These are phyloP conservation scores for Drosophila cognata DNA, from an alignment of 2,888 invertebrate genomes.

Conservation along the genomic window DNA sequence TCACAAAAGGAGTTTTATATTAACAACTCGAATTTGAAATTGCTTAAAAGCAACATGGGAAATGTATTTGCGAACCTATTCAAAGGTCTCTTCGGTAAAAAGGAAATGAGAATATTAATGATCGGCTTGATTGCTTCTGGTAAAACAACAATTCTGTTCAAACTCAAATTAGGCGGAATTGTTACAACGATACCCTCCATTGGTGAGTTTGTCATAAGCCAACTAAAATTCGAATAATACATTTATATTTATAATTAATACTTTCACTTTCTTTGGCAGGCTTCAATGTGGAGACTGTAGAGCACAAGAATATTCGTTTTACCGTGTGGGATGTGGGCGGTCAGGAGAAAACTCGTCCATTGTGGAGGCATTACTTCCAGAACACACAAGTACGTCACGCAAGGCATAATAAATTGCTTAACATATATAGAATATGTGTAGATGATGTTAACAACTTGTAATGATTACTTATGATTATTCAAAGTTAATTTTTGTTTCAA, in stretches of 20 bases:
- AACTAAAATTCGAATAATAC: not conserved
- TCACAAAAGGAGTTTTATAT: conserved; percentile 54
- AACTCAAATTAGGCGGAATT: conserved; percentile 99
- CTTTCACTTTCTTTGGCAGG: conserved; percentile 86
- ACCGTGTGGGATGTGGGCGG: conserved; percentile 98
- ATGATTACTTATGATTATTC: conserved; percentile 76
- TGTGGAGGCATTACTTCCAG: conserved; percentile 99
- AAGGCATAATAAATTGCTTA: not conserved
- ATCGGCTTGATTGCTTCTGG: conserved; percentile 99
- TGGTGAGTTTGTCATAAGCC: conserved; percentile 86
- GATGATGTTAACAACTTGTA: conserved; percentile 78
- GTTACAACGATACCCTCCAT: conserved; percentile 99
- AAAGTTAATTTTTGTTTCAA: conserved; percentile 82
- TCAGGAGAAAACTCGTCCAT: conserved; percentile 98
- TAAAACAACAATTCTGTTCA: conserved; percentile 99
- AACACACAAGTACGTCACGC: conserved; percentile 91
- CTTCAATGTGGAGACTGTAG: conserved; percentile 99
- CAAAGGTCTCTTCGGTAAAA: conserved; percentile 99
- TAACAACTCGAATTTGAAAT: conserved; percentile 76
- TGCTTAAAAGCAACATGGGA: conserved; percentile 91
- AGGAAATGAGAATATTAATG: conserved; percentile 99
- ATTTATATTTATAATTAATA: not conserved
- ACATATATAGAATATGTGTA: not conserved
- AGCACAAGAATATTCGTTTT: conserved; percentile 99
- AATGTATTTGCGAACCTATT: conserved; percentile 98